Conservation (phyloP, 2,797 vertebrate genomes). For the Muscicapa comitata region DNA sequence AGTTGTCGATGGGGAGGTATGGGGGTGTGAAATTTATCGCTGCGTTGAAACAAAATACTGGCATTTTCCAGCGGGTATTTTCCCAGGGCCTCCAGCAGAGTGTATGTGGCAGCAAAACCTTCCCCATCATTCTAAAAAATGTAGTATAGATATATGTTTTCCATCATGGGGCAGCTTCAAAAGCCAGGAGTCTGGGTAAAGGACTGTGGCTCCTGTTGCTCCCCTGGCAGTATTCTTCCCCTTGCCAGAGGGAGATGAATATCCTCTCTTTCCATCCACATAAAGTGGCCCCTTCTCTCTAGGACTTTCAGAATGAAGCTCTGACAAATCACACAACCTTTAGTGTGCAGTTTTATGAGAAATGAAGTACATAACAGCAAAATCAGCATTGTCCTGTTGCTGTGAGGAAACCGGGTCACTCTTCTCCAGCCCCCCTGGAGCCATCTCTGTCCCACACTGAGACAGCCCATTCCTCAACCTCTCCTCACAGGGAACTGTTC, state of each 20-base stretch:
- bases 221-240: neutral
- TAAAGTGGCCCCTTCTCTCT: neutral
- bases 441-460: neutral
- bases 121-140: neutral
- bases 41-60: neutral
- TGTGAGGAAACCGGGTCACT: neutral
- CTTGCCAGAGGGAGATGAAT: fast-evolving
- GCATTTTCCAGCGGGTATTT: neutral
- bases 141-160: neutral
- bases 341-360: neutral
- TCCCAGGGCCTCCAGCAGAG: neutral
- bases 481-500: neutral
- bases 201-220: neutral
- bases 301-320: neutral
- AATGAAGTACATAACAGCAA: neutral
- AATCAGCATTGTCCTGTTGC: neutral
- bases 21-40: neutral
- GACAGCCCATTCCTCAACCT: neutral
- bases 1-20: neutral
- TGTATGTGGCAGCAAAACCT: neutral
- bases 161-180: neutral
- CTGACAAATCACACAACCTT: neutral
- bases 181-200: neutral
- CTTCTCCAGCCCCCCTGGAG: fast-evolving
- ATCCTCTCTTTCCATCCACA: neutral